Evolutionary conservation across 1,140 invertebrate genomes (phyloP).

Genomic region (Oreohelix idahoensis): DNA sequence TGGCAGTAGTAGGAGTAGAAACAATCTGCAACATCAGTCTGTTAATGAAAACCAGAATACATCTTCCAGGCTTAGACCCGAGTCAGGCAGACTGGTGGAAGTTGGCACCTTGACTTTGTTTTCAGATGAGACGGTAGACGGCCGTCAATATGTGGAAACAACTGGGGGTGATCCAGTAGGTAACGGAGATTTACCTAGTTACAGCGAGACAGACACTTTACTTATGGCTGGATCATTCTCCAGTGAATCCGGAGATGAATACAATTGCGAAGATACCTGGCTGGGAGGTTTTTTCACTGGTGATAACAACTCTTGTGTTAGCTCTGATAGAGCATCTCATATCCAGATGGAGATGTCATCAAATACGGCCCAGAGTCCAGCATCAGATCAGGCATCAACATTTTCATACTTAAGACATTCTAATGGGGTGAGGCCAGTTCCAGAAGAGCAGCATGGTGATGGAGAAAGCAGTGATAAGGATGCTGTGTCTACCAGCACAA

Average conservation of each 20-base stretch:
- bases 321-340: not conserved
- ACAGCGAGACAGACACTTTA: not conserved
- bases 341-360: not conserved
- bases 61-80: not conserved
- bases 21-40: not conserved
- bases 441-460: not conserved
- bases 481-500: not conserved
- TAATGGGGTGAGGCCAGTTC: not conserved
- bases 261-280: not conserved
- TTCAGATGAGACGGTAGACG: not conserved
- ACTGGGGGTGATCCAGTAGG: not conserved
- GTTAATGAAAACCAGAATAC: not conserved
- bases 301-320: not conserved
- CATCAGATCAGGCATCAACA: not conserved
- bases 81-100: not conserved
- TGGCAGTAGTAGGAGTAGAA: not conserved
- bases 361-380: not conserved
- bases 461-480: not conserved
- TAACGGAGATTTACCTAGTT: not conserved
- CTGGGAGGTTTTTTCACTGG: not conserved
- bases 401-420: not conserved
- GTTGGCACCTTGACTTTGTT: constrained; percentile 1
- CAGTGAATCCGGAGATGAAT: not conserved
- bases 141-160: not conserved
- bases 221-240: not conserved